Evolutionary conservation across 2,113 vertebrate genomes (phyloP).

Genomic region (Grus americana): DNA sequence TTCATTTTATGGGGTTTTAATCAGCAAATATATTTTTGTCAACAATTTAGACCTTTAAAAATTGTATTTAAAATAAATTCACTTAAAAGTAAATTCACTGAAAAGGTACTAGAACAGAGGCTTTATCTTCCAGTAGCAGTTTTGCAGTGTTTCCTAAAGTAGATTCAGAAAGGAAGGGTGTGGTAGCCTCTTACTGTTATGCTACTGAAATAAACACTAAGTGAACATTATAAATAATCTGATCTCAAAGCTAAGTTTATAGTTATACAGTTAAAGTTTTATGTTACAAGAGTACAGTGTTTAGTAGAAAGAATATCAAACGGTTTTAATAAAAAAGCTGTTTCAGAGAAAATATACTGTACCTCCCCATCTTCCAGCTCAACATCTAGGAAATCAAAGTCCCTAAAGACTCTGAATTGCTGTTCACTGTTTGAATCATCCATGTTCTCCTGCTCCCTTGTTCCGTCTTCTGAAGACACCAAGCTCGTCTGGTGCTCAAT

Average conservation of each 20-base stretch:
- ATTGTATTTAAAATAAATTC: neutral
- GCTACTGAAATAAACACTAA: constrained; percentile 34
- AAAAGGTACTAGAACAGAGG: neutral
- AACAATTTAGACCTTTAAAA: neutral
- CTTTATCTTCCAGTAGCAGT: constrained; percentile 52
- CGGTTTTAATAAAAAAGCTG: neutral
- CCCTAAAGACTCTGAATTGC: constrained; percentile 96
- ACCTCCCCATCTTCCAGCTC: constrained; percentile 99
- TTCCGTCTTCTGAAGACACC: constrained; percentile 94
- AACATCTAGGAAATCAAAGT: constrained; percentile 98
- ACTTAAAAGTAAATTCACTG: neutral
- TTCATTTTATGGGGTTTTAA: neutral
- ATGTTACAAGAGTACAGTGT: neutral
- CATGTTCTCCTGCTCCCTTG: constrained; percentile 91
- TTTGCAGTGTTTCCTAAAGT: constrained; percentile 29
- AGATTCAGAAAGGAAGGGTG: constrained; percentile 71
- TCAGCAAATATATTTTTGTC: neutral
- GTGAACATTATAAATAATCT: constrained; percentile 31
- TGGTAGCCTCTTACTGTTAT: constrained; percentile 44
- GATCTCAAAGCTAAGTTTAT: constrained; percentile 31
- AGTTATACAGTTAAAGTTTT: constrained; percentile 27
- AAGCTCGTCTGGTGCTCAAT: constrained; percentile 94
- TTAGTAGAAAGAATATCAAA: constrained; percentile 26
- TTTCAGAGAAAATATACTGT: constrained; percentile 59
- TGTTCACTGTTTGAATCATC: constrained; percentile 97